Base-by-base conservation (phyloP, 2,113 vertebrate species). In the Anoplopoma fimbria region DNA sequence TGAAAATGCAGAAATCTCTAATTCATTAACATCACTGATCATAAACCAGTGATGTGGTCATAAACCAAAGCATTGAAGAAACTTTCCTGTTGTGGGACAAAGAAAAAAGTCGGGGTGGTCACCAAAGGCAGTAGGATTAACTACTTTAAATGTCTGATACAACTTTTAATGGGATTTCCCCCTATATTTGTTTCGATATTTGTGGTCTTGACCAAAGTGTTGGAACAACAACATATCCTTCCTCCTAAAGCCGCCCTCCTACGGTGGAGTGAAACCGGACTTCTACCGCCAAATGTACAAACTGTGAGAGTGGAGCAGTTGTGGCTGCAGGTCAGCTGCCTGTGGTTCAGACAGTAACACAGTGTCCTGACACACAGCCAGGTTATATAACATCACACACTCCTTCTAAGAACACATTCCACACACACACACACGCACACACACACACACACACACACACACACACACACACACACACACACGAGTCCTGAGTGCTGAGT, bases 341-440 rank as follows among this genome's bases (percentile, higher is more conserved):
- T 60, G 68, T 6, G 60, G 51, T 47, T 33, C 61, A 76, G 23
- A 82, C 49, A 17, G 70, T 69, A 29, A 82, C 70, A 76, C 62
- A 77, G 63, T 58, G 70, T 82, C 7, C 79, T 47, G 65, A 42
- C 67, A 47, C 76, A 58, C 61, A n/a, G 67, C 25, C 45, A 63
- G 29, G 23, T 77, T 49, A 81, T 17, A 64, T 81, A 72, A 69
- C 1, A 25, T 8, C 85, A 61, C 62, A 53, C 61, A 58, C 58
- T 61, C 83, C 9, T 75, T 86, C 85, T 75, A 84, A 27, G 85
- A 86, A 86, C 4, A 63, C 74, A 73, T 21, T 29, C 29, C 47
- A 10, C 62, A 60, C 23, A 33, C 61, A 51, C 0, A n/a, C n/a
- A n/a, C n/a, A n/a, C n/a, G n/a, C n/a, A n/a, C n/a, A n/a, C n/a